phyloP scores from a whole-genome alignment of 2,888 invertebrate species.

The Lithophane semibrunnea region DNA sequence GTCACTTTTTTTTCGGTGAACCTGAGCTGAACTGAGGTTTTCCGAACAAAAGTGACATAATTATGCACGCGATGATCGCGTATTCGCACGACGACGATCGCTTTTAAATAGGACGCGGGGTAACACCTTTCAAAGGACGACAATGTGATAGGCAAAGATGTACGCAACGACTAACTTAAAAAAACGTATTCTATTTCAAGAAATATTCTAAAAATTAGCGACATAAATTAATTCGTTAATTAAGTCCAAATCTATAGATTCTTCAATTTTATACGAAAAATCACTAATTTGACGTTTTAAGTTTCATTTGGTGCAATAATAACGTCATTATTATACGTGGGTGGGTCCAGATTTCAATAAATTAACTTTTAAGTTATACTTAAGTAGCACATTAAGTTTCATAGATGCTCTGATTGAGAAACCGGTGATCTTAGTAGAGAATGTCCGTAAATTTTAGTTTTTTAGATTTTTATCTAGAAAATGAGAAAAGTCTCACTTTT shows the following conservation, averaged over 20 bases:
- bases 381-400: slow-evolving; percentile 43
- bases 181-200: background rate
- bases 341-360: slow-evolving; percentile 33
- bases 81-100: no score
- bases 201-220: background rate
- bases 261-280: background rate
- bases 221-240: slow-evolving; percentile 5
- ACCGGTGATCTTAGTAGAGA: slow-evolving; percentile 4
- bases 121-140: background rate
- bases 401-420: slow-evolving; percentile 31
- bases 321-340: slow-evolving; percentile 8
- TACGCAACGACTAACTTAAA: background rate
- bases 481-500: background rate
- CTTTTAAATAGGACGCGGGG: no score
- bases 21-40: no score
- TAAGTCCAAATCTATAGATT: slow-evolving; percentile 12
- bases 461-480: background rate
- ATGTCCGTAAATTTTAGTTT: background rate
- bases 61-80: no score
- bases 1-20: no score
- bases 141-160: background rate
- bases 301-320: slow-evolving; percentile 21
- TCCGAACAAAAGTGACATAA: no score
- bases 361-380: slow-evolving; percentile 23
- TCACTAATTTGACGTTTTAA: slow-evolving; percentile 51